These are phyloP conservation scores for Grammomys surdaster DNA, from an alignment of 2,113 vertebrate genomes.

Conservation along the genomic window DNA sequence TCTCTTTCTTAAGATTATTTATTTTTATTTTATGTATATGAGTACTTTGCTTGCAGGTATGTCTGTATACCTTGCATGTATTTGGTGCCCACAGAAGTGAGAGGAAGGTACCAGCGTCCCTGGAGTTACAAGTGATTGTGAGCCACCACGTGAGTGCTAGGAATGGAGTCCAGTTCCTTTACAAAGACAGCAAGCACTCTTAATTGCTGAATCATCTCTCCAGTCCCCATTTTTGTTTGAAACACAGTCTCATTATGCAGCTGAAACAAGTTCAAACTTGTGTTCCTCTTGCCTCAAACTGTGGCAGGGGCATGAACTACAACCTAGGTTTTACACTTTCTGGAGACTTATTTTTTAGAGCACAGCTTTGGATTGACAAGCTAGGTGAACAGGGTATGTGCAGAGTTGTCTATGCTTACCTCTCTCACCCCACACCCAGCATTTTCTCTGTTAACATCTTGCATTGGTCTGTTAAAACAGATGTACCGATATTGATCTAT, in stretches of 20 bases:
- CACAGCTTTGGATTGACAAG: neutral
- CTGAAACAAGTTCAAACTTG: neutral
- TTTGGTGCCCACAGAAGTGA: neutral
- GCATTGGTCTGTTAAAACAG: neutral
- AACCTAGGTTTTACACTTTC: neutral
- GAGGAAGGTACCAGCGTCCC: neutral
- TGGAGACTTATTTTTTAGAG: neutral
- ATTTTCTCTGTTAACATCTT: neutral
- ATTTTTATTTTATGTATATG: neutral
- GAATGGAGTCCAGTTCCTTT: neutral
- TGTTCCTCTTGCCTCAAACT: neutral
- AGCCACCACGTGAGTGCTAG: neutral
- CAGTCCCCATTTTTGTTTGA: neutral
- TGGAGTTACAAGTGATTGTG: neutral
- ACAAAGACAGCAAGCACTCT: neutral
- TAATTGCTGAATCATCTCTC: neutral
- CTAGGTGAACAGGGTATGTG: neutral
- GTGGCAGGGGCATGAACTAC: neutral
- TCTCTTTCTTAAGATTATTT: neutral
- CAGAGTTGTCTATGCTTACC: neutral
- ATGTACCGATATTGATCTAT: neutral
- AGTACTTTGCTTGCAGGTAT: neutral
- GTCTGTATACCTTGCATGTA: neutral
- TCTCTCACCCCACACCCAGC: fast-evolving
- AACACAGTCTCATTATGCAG: neutral